Evolutionary conservation across 1,140 invertebrate genomes (phyloP).

Genomic region (Bombus vancouverensis): DNA sequence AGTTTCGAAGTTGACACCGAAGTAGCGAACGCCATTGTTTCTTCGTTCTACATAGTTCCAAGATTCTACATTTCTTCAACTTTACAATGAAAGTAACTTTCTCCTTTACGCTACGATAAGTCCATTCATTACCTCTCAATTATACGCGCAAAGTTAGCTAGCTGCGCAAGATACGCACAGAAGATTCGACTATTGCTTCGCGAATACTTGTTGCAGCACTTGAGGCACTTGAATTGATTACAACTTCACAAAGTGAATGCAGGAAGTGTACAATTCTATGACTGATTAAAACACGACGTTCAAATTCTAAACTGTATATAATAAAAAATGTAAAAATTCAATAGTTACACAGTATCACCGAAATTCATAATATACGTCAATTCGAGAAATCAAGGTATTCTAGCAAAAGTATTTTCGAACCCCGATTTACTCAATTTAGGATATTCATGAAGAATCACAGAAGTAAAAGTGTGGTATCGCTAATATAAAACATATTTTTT

Average conservation of each 20-base stretch:
- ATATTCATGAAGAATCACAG: too few species aligned
- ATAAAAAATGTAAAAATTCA: not conserved
- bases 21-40: too few species aligned
- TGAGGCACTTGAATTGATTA: not conserved
- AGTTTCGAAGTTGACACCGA: not conserved
- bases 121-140: constrained; percentile 13
- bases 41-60: not conserved
- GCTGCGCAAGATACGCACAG: not conserved
- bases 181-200: not conserved
- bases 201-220: not conserved
- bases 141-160: not conserved
- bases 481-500: not conserved
- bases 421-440: not conserved
- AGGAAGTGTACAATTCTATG: not conserved
- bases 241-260: not conserved
- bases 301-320: not conserved
- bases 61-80: constrained; percentile 3
- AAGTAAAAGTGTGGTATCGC: not conserved
- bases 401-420: not conserved
- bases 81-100: not conserved
- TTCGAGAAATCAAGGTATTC: not conserved
- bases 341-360: not conserved
- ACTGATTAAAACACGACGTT: too few species aligned
- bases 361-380: not conserved
- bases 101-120: not conserved